These are phyloP conservation scores for Caenorhabditis inopinata DNA, from an alignment of 1,140 invertebrate genomes.

Conservation along the genomic window DNA sequence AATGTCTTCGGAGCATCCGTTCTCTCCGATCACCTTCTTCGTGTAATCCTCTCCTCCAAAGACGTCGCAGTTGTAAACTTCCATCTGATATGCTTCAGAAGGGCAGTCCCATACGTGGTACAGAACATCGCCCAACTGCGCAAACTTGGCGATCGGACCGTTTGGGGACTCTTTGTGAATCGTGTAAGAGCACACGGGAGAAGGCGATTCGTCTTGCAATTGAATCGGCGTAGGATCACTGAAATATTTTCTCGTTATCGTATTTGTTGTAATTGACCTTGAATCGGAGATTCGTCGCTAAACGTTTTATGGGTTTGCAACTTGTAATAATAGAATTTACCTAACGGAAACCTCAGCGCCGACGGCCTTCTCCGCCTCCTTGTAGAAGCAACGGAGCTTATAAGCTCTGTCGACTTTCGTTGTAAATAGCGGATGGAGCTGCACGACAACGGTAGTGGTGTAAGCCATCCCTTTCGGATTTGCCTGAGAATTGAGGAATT, in stretches of 20 bases:
- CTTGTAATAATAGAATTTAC: constrained; percentile 37
- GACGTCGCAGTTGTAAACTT: constrained; percentile 58
- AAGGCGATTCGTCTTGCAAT: constrained; percentile 43
- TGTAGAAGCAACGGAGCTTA: constrained; percentile 64
- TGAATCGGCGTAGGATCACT: constrained; percentile 56
- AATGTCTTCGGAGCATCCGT: constrained; percentile 60
- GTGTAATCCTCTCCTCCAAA: constrained; percentile 59
- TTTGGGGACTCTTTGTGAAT: constrained; percentile 65
- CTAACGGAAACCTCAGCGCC: constrained; percentile 55
- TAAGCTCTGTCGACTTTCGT: constrained; percentile 57
- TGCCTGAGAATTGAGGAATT: constrained; percentile 42
- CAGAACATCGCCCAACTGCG: constrained; percentile 59
- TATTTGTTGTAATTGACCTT: constrained; percentile 14
- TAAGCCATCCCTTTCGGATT: constrained; percentile 62
- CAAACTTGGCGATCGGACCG: constrained; percentile 59
- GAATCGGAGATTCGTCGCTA: not conserved
- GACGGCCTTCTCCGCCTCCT: constrained; percentile 57
- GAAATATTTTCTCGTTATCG: constrained; percentile 34
- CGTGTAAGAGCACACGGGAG: constrained; percentile 58
- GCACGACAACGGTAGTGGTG: constrained; percentile 62
- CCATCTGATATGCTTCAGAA: constrained; percentile 59
- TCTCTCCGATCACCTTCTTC: constrained; percentile 55
- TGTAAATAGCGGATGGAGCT: constrained; percentile 59
- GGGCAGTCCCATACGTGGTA: constrained; percentile 62
- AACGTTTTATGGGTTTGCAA: constrained; percentile 22